These are phyloP conservation scores for Tauraco erythrolophus DNA, from an alignment of 2,113 vertebrate species.

Conservation along the genomic window DNA sequence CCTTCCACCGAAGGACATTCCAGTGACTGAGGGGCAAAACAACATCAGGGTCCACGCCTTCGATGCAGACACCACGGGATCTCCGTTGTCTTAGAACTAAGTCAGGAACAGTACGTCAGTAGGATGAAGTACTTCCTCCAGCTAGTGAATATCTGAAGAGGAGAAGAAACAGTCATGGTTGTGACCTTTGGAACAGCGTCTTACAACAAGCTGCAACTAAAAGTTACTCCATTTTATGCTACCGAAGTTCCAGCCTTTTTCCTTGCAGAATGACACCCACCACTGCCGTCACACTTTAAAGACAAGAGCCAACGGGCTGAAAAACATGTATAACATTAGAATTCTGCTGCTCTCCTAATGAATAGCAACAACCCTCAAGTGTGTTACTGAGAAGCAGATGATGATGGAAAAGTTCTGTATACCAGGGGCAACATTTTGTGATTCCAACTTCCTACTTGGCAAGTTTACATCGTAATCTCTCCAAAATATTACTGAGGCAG, in stretches of 20 bases:
- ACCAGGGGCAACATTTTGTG: not conserved
- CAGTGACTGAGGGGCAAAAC: not conserved
- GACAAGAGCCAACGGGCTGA: not conserved
- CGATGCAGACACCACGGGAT: slow-evolving; percentile 10
- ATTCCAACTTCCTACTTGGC: not conserved
- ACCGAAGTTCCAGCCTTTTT: not conserved
- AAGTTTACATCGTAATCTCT: not conserved
- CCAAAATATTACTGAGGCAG: not conserved
- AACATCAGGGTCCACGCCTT: not conserved
- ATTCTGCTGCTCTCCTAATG: not conserved
- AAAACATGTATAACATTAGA: not conserved
- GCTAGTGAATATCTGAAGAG: slow-evolving; percentile 86
- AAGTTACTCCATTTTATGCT: not conserved
- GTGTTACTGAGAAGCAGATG: not conserved
- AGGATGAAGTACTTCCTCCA: slow-evolving; percentile 83
- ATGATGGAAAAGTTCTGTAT: not conserved
- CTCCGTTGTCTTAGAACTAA: slow-evolving; percentile 23
- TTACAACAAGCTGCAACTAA: not conserved
- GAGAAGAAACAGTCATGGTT: not conserved
- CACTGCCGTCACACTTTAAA: not conserved
- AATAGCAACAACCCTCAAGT: not conserved
- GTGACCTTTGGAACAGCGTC: not conserved
- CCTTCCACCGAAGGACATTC: not conserved
- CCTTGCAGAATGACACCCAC: not conserved
- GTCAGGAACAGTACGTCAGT: slow-evolving; percentile 70